Percentiles rank a stretch among this genome's conserved stretches.
Conservation (phyloP, 2,113 vertebrate genomes). For the Prolemur simus region DNA sequence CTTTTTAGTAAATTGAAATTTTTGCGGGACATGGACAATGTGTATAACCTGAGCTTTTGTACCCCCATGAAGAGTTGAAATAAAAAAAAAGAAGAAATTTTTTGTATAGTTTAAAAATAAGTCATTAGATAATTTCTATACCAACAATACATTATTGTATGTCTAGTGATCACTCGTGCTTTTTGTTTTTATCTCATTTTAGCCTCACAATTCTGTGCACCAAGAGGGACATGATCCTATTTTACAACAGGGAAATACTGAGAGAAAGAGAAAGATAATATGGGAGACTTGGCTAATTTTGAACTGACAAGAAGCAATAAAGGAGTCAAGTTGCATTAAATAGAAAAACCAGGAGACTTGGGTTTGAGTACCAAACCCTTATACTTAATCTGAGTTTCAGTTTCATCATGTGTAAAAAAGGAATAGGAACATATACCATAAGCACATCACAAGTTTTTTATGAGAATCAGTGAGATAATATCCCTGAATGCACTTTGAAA, state of each 20-base stretch:
- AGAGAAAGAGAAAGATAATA: not conserved
- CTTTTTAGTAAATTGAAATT: conserved; percentile 32
- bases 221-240: not conserved
- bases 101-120: conserved; percentile 23
- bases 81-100: too few relatives aligned
- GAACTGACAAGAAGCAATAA: conserved; percentile 30
- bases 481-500: not conserved
- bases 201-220: conserved; percentile 34
- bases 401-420: not conserved
- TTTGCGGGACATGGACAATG: too few relatives aligned
- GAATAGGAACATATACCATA: not conserved
- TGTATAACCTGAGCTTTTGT: too few relatives aligned
- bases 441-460: not conserved
- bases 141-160: not conserved
- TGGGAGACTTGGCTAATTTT: not conserved
- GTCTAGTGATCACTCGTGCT: not conserved
- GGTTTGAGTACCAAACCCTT: conserved; percentile 10
- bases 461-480: conserved; percentile 26
- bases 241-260: not conserved
- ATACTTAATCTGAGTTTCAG: not conserved
- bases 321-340: conserved; percentile 1
- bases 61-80: too few relatives aligned
- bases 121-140: conserved; percentile 28
- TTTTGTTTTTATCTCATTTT: conserved; percentile 27
- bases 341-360: not conserved